phyloP scores from a whole-genome alignment of 35 echinoderm and acorn worm genomes.

The Anneissia japonica region DNA sequence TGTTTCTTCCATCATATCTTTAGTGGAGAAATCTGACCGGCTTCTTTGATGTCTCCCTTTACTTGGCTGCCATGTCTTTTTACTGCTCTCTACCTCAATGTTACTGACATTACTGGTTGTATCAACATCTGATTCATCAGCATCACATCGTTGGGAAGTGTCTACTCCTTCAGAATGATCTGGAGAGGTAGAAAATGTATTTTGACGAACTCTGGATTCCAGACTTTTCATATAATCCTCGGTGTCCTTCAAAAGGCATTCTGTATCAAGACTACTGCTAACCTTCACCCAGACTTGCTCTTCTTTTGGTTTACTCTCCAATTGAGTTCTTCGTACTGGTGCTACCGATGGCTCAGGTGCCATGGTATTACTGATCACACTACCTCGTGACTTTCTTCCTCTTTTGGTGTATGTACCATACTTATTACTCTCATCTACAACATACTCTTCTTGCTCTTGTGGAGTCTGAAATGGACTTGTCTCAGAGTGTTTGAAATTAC shows the following conservation, averaged over 20 bases:
- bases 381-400: not conserved
- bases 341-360: not conserved
- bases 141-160: constrained; percentile 35
- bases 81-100: constrained; percentile 2
- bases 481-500: not conserved
- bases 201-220: constrained; percentile 53
- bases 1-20: not conserved
- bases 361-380: not conserved
- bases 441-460: not conserved
- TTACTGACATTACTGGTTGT: constrained; percentile 55
- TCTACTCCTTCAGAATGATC: constrained; percentile 19
- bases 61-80: not conserved
- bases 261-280: constrained; percentile 61
- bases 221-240: constrained; percentile 74
- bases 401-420: not conserved
- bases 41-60: not conserved
- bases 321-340: not conserved
- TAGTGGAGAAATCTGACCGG: not conserved
- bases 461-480: not conserved
- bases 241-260: constrained; percentile 81
- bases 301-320: not conserved
- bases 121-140: constrained; percentile 67
- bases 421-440: not conserved
- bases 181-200: not conserved
- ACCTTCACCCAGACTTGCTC: constrained; percentile 19